These are phyloP conservation scores for Pachymerium ferrugineum DNA, from an alignment of 2,888 invertebrate genomes.

Conservation along the genomic window DNA sequence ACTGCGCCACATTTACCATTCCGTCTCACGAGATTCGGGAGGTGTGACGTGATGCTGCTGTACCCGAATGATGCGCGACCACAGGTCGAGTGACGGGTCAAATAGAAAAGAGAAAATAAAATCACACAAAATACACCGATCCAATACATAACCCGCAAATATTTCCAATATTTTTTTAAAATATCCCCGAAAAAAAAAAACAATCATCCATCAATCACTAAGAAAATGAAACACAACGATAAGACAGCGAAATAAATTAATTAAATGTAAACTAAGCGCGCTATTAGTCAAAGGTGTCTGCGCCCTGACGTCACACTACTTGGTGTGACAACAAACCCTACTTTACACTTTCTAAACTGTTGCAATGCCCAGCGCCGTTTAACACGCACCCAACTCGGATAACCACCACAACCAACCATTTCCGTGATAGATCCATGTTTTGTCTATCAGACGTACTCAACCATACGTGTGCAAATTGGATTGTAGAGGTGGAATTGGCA, in stretches of 20 bases:
- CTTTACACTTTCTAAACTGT: slow-evolving; percentile 32
- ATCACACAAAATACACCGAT: not conserved
- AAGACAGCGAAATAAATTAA: not conserved
- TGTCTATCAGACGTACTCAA: not conserved
- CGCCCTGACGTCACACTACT: slow-evolving; percentile 33
- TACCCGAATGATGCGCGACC: not conserved
- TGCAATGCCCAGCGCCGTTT: not conserved
- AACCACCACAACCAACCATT: not conserved
- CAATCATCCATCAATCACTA: too few relatives aligned
- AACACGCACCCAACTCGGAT: not conserved
- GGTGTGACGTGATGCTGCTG: not conserved
- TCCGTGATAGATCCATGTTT: not conserved
- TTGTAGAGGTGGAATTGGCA: not conserved
- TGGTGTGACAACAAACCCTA: slow-evolving; percentile 36
- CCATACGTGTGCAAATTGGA: not conserved
- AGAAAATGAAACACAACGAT: not conserved
- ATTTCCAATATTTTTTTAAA: too few relatives aligned
- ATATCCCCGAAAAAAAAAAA: not conserved
- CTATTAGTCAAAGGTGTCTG: slow-evolving; percentile 27
- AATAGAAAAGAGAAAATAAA: not conserved
- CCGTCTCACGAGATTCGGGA: not conserved
- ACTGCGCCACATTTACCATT: not conserved
- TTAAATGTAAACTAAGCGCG: not conserved
- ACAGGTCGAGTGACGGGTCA: not conserved
- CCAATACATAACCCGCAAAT: too few relatives aligned